phyloP scores from a whole-genome alignment of 1,140 invertebrate species.

The Temnothorax nylanderi region DNA sequence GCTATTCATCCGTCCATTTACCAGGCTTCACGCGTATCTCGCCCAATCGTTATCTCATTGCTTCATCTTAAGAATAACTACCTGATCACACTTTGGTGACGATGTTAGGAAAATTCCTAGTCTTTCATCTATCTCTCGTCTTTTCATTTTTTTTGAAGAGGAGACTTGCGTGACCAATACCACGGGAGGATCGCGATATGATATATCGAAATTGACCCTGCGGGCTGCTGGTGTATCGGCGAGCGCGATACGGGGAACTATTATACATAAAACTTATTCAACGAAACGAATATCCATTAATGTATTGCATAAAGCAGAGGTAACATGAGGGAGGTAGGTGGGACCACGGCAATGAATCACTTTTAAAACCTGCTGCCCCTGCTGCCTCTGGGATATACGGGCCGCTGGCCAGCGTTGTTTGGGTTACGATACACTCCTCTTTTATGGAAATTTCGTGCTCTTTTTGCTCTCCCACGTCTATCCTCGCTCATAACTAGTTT shows the following conservation, averaged over 20 bases:
- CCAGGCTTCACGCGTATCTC: background rate
- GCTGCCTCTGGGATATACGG: constrained; percentile 69
- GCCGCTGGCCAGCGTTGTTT: constrained; percentile 71
- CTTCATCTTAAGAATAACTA: background rate
- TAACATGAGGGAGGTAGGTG: constrained; percentile 37
- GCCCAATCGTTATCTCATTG: background rate
- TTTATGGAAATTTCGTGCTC: constrained; percentile 64
- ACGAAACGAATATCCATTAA: constrained; percentile 52
- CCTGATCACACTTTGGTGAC: too few relatives aligned
- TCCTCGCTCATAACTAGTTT: constrained; percentile 49
- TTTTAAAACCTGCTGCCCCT: constrained; percentile 78
- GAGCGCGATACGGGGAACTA: constrained; percentile 34
- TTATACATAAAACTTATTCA: constrained; percentile 26
- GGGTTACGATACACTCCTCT: constrained; percentile 74
- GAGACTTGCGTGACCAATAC: background rate
- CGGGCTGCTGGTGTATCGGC: constrained; percentile 7
- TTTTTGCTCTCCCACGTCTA: constrained; percentile 35
- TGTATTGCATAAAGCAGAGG: constrained; percentile 34
- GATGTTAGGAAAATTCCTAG: background rate
- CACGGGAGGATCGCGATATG: background rate
- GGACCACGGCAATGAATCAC: constrained; percentile 79
- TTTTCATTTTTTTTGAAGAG: background rate
- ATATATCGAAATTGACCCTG: background rate
- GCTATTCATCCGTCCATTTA: background rate
- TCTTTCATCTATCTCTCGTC: background rate